Base-by-base conservation (phyloP, 1,140 invertebrate genomes). In the Macrocentrus cingulum region DNA sequence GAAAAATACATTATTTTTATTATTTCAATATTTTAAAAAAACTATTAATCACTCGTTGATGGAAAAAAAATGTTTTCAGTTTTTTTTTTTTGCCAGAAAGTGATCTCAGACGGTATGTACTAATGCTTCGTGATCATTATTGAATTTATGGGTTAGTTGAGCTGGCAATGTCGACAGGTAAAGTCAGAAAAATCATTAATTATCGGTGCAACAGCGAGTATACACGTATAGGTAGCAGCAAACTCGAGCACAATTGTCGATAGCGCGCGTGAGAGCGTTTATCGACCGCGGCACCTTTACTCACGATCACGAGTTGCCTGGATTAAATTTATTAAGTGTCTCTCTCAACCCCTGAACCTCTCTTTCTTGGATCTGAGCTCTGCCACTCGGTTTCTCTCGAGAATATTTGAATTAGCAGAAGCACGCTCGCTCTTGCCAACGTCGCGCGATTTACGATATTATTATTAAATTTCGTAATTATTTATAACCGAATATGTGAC, bases 311-410 rank as follows among this genome's bases (percentile, higher is more conserved):
- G 41, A 25, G 60, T 63, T 63, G 63, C 64, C 64, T 66, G 66
- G 66, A 68, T 68, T 68, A 66, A 62, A 68, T 65, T 67, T 62
- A 66, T 58, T 61, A 65, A 65, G n/a, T n/a, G n/a, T n/a, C 56
- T 49, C 46, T 53, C 46, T 56, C 22, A 45, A 16, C 41, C 53
- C n/a, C 22, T 39, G 50, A 55, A 16, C 16, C 54, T 37, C 61
- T 59, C n/a, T n/a, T n/a, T n/a, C n/a, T n/a, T n/a, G n/a, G n/a
- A n/a, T n/a, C n/a, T n/a, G n/a, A n/a, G n/a, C n/a, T 62, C 56
- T 55, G 45, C 41, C 41, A 44, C 46, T 57, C 48, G 34, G 18
- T 52, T 20, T 15, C 39, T 18, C 11, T 23, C 13, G 11, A 25
- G 29, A 51, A 39, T 22, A 51, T 51, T 41, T 41, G 16, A 41